These are phyloP conservation scores for Acholoe squamosa DNA, from an alignment of 2,888 invertebrate genomes.

Conservation along the genomic window DNA sequence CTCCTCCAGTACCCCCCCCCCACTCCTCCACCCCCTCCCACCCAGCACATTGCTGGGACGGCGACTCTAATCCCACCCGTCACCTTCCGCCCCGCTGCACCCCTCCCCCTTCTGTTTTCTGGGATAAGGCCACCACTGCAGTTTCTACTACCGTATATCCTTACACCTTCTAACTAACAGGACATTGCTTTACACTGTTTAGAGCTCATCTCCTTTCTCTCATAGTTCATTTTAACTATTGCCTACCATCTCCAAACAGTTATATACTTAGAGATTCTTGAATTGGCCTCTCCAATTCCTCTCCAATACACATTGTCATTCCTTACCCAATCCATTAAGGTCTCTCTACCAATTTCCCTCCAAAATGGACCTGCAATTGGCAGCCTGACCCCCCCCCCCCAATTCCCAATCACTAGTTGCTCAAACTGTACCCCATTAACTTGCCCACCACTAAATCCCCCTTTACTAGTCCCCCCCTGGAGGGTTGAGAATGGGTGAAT, in stretches of 20 bases:
- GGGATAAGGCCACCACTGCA: background rate
- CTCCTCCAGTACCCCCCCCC: background rate
- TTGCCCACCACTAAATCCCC: background rate
- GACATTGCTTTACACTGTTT: too few species aligned
- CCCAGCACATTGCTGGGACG: background rate
- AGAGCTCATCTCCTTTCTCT: too few species aligned
- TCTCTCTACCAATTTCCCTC: too few species aligned
- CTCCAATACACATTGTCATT: too few species aligned
- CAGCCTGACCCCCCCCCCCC: background rate
- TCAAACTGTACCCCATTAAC: slow-evolving; percentile 1
- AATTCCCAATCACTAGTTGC: too few species aligned
- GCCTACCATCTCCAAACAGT: too few species aligned
- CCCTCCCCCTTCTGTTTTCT: slow-evolving; percentile 2
- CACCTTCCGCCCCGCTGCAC: background rate
- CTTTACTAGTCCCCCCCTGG: background rate
- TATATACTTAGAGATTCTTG: too few species aligned
- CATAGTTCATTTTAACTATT: too few species aligned
- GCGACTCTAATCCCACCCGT: background rate
- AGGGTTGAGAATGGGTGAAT: background rate
- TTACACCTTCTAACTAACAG: too few species aligned
- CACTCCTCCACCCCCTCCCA: too few species aligned
- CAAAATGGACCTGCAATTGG: background rate
- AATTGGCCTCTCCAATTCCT: too few species aligned
- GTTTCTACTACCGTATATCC: background rate
- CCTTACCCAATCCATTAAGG: too few species aligned